phyloP scores from a whole-genome alignment of 2,888 invertebrate genomes.

The Coenonympha glycerion region DNA sequence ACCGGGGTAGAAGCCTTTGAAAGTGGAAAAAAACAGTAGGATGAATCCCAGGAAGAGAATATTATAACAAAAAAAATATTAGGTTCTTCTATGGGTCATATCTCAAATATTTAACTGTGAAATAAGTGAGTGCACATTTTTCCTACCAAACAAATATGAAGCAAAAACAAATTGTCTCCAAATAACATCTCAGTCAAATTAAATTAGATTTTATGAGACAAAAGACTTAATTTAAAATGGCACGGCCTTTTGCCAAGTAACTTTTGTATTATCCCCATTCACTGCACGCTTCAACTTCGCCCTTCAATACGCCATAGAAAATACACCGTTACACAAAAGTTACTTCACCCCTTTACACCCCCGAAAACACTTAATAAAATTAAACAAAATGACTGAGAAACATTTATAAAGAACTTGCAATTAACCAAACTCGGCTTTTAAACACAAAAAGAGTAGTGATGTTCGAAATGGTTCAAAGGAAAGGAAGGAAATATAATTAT shows the following conservation, averaged over 20 bases:
- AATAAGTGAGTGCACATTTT: too few species aligned
- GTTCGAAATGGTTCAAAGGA: not conserved
- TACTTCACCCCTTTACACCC: constrained; percentile 6
- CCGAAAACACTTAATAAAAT: constrained; percentile 32
- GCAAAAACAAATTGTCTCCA: too few species aligned
- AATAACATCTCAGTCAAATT: too few species aligned
- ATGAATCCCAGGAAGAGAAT: too few species aligned
- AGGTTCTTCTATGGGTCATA: too few species aligned
- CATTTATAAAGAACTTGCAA: constrained; percentile 32
- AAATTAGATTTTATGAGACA: not conserved
- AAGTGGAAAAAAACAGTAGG: too few species aligned
- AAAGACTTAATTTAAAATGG: constrained; percentile 2
- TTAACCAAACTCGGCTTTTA: constrained; percentile 33
- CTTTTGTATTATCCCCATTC: constrained; percentile 6
- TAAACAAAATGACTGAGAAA: constrained; percentile 29
- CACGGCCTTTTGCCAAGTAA: constrained; percentile 5
- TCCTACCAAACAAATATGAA: too few species aligned
- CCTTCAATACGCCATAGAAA: constrained; percentile 9
- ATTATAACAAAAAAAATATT: too few species aligned
- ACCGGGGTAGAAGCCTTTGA: too few species aligned
- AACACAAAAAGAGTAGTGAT: constrained; percentile 22
- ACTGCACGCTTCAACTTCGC: constrained; percentile 4
- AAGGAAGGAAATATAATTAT: not conserved
- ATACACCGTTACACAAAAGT: constrained; percentile 7
- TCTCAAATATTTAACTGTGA: too few species aligned